Base-by-base conservation (phyloP, 1,140 invertebrate genomes). In the Euwallacea similis region DNA sequence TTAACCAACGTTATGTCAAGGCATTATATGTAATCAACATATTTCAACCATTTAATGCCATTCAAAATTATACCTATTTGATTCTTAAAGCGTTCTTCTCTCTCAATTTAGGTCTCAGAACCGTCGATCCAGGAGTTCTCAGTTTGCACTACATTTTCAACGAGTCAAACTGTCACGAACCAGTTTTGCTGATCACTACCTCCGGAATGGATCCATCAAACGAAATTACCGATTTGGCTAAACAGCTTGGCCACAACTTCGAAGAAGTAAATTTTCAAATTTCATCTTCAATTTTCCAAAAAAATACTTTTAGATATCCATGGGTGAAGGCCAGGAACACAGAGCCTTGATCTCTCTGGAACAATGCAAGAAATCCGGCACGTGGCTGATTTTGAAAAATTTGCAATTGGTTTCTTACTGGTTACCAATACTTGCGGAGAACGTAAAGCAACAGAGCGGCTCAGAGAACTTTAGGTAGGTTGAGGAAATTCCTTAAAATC, bases 381-480 rank as follows among this genome's bases (percentile, higher is more conserved):
- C 76, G 6, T 95, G 93, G 93, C 77, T 95, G 4, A 88, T 91
- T 56, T 80, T 97, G 42, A 96, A 95, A 81, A 98, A 98, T 82
- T 84, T 97, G 0, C 96, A 98, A 81, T 83, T 98, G 10, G 91
- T 94, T 10, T 88, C 89, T 0, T 85, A 87, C 42, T 96, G 92
- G 89, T 80, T 97, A 1, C 88, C 89, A 2, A 80, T 85, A 15
- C 81, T 97, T 44, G 91, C 94, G 70, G 88, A 93, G 76, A 87
- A 90, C 75, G 83, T 94, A 0, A 85, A 88, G 61, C 81, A 81
- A 55, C 80, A 85, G 21, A 84, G 87, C 2, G 85, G 85, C 0
- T 84, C 91, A 58, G 81, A 86, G 44, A 83, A 86, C 56, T 81
- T 81, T 65, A 73, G 78, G 77, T 78, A 72, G 33, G n/a, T 11